Conservation (phyloP, 2,888 invertebrate genomes). For the Erpobdella octoculata region DNA sequence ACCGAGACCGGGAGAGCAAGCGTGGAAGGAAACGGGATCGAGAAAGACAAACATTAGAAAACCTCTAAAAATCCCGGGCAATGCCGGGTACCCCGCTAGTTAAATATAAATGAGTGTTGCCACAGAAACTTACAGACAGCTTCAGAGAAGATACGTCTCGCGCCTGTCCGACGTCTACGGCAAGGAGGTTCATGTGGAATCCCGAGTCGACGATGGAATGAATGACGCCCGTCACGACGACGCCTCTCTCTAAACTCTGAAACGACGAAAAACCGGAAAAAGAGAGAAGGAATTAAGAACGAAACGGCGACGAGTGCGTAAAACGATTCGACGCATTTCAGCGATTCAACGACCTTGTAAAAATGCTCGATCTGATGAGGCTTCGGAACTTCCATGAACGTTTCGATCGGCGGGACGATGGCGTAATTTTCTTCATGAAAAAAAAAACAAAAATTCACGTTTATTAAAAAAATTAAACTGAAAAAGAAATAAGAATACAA, state of each 20-base stretch:
- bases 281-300: too few relatives aligned
- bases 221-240: conserved; percentile 51
- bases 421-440: conserved; percentile 62
- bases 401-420: conserved; percentile 77
- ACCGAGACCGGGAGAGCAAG: too few relatives aligned
- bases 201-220: conserved; percentile 49
- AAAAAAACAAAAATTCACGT: not conserved
- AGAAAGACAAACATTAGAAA: too few relatives aligned
- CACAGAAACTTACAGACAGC: conserved; percentile 63
- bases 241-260: conserved; percentile 50
- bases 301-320: too few relatives aligned
- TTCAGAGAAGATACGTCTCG: conserved; percentile 77
- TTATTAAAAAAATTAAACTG: not conserved
- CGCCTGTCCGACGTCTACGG: conserved; percentile 70
- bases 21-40: too few relatives aligned
- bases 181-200: conserved; percentile 65
- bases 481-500: too few relatives aligned
- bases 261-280: not conserved
- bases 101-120: not conserved
- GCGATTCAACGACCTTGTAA: conserved; percentile 61
- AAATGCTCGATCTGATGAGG: conserved; percentile 70
- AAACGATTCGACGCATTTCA: not conserved
- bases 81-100: too few relatives aligned
- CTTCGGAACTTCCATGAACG: conserved; percentile 72
- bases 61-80: too few relatives aligned